Evolutionary conservation across 2,113 vertebrate species (phyloP), one percentile per base, ranked within the genome.

Genomic region (Lontra canadensis): DNA sequence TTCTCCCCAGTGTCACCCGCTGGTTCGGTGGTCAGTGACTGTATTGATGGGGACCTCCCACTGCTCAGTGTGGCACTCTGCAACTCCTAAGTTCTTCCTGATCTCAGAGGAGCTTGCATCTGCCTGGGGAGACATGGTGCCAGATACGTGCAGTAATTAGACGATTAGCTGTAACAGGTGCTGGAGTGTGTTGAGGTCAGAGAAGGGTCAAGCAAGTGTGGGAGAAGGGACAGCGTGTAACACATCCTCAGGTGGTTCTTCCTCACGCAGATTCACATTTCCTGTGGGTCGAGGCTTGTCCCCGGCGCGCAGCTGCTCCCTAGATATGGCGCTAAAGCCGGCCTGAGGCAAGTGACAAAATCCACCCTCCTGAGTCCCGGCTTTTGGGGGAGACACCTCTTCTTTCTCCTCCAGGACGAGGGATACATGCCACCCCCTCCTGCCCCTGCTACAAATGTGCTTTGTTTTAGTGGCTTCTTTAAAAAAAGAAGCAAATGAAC

Each of bases 401-500:
- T 67, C 14, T 23, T 79, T 57, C 7, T 20, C 21, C 49, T 65
- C 47, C 44, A 59, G 39, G 52, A 59, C 20, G 11, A 87, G 26
- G 67, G 20, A 44, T 84, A 26, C 14, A 25, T 57, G 20, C 20
- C 0, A 59, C 29, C 29, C 36, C 31, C 44, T 52, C 63, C 59
- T 11, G 0, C 59, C 25, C 59, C 25, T 9, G 8, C 31, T 6
- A 6, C 65, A 71, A 87, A 29, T 13, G 3, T 65, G 20, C 59
- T 78, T 84, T 59, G 29, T 93, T 76, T 96, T 36, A 12, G 34
- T 88, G 55, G 23, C 17, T 36, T 63, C 3, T 78, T 47, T 31
- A 67, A 89, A n/a, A 67, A 89, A 95, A 69, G 73, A 79, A 96
- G 44, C 73, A 42, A 80, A 71, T 63, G 55, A 71, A 88, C 67